A percentile compares a stretch with the other conserved stretches of the same genome.
Evolutionary conservation across 2,113 vertebrate genomes (phyloP).

Genomic region (Glareola pratincola): DNA sequence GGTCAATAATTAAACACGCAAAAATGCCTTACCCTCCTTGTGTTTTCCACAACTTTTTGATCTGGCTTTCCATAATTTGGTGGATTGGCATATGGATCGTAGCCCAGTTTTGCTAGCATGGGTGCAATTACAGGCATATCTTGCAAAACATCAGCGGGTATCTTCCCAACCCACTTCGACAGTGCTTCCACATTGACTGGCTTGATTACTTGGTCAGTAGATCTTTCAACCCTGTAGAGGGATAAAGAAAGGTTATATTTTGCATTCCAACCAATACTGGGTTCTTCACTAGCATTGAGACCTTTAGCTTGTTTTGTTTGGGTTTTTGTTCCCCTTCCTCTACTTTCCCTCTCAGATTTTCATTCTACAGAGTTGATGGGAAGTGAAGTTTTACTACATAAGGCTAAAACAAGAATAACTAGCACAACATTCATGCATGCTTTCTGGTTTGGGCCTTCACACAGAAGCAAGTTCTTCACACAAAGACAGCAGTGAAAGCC

Average conservation of each 20-base stretch:
- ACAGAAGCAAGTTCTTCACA: neutral
- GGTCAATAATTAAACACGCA: neutral
- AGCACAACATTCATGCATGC: neutral
- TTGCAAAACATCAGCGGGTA: constrained; percentile 88
- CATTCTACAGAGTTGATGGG: neutral
- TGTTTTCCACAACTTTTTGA: constrained; percentile 92
- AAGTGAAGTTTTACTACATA: neutral
- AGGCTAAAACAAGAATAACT: neutral
- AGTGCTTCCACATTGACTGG: constrained; percentile 94
- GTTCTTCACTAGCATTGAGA: neutral
- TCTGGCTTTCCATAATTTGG: constrained; percentile 94
- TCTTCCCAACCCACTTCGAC: constrained; percentile 98
- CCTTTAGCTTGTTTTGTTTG: neutral
- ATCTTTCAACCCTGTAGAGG: constrained; percentile 88
- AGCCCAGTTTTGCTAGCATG: constrained; percentile 93
- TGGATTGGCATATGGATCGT: constrained; percentile 92
- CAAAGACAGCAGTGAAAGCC: neutral
- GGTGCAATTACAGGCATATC: constrained; percentile 94
- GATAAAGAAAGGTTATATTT: neutral
- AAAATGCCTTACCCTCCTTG: constrained; percentile 85
- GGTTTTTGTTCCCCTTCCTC: no score
- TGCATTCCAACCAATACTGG: neutral
- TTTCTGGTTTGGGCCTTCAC: neutral
- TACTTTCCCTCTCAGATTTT: neutral
- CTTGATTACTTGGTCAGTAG: constrained; percentile 97